Conservation (phyloP, 2,888 invertebrate genomes). For the Callyntrura sp. region DNA sequence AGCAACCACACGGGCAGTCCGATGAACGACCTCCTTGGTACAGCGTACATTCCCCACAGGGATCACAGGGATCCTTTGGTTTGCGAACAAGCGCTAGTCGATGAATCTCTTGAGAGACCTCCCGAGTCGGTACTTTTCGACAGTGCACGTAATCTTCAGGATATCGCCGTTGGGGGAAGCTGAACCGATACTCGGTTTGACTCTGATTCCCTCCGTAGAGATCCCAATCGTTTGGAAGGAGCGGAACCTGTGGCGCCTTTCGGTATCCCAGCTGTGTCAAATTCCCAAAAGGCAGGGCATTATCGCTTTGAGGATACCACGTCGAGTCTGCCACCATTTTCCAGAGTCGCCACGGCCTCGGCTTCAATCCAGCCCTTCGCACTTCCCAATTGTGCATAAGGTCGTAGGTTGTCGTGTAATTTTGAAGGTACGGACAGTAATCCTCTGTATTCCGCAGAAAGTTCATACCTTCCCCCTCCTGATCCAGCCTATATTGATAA, state of each 20-base stretch:
- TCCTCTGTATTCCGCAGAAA: constrained; percentile 77
- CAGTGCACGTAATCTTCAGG: constrained; percentile 78
- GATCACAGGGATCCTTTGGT: constrained; percentile 65
- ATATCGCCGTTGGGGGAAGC: constrained; percentile 58
- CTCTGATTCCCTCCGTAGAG: constrained; percentile 73
- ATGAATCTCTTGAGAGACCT: constrained; percentile 50
- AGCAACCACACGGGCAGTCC: constrained; percentile 46
- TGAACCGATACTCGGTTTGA: constrained; percentile 70
- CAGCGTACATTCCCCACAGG: constrained; percentile 51
- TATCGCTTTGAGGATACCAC: constrained; percentile 80
- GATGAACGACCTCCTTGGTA: constrained; percentile 50
- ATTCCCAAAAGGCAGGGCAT: constrained; percentile 80
- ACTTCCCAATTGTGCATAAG: constrained; percentile 83
- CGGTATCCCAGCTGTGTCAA: constrained; percentile 80
- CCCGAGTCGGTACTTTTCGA: constrained; percentile 74
- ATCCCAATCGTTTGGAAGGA: constrained; percentile 82
- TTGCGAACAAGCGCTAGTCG: constrained; percentile 62
- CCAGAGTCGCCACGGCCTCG: constrained; percentile 77
- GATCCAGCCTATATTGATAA: constrained; percentile 28
- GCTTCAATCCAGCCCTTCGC: constrained; percentile 77
- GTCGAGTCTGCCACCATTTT: constrained; percentile 69
- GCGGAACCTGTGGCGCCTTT: constrained; percentile 78
- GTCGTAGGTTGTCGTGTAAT: constrained; percentile 82
- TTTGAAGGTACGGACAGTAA: constrained; percentile 80
- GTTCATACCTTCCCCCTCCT: constrained; percentile 77